Conservation (phyloP, 2,797 vertebrate genomes). For the Pogonophryne albipinna region DNA sequence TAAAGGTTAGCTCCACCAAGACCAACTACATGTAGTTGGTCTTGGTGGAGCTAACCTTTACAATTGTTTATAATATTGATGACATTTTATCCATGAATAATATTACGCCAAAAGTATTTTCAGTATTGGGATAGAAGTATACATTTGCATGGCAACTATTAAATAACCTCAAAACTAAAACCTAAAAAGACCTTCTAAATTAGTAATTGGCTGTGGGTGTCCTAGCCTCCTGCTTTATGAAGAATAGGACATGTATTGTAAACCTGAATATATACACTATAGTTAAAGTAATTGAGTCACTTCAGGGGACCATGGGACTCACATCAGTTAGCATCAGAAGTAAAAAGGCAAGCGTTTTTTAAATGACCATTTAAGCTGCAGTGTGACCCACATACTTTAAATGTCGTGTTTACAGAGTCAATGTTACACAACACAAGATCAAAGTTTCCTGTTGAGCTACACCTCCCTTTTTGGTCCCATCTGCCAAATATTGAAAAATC, state of each 20-base stretch:
- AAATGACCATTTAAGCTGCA: neutral
- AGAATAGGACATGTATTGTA: neutral
- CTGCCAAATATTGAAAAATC: conserved; percentile 29
- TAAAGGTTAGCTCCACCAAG: no score
- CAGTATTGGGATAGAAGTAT: neutral
- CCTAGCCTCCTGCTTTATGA: neutral
- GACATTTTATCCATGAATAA: neutral
- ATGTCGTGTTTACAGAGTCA: conserved; percentile 60
- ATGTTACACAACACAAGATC: conserved; percentile 68
- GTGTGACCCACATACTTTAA: conserved; percentile 2
- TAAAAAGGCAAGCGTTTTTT: neutral
- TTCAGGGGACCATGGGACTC: neutral
- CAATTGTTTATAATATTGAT: neutral
- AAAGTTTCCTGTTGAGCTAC: conserved; percentile 57
- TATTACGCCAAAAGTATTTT: neutral
- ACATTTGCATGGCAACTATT: neutral
- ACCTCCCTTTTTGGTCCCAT: conserved; percentile 29
- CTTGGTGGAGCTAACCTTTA: neutral
- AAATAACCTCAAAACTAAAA: neutral
- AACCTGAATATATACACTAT: neutral
- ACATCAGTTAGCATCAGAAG: neutral
- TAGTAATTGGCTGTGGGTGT: neutral
- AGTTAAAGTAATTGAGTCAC: neutral
- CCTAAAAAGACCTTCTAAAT: neutral
- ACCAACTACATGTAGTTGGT: neutral